Evolutionary conservation across 1,140 invertebrate species (phyloP).

Genomic region (Rhopalosiphum padi): DNA sequence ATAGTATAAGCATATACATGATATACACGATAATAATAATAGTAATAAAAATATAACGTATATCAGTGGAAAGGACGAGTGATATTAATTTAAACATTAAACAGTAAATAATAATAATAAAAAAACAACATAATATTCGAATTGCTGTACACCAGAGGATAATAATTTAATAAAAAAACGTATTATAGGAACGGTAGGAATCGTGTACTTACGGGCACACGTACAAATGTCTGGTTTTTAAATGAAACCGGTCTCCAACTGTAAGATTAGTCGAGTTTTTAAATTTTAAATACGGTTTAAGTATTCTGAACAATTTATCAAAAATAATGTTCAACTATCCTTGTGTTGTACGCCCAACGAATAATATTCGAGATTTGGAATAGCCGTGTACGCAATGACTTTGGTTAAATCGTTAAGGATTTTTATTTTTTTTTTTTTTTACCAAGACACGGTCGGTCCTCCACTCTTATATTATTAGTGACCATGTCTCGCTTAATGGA

Average conservation of each 20-base stretch:
- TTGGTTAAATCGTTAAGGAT: neutral
- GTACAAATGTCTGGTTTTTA: neutral
- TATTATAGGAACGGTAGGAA: neutral
- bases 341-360: neutral
- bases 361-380: neutral
- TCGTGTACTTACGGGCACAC: neutral
- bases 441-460: neutral
- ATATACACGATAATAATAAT: neutral
- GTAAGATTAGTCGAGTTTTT: neutral
- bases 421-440: neutral
- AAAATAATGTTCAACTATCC: neutral
- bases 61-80: neutral
- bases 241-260: neutral
- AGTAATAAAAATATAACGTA: neutral
- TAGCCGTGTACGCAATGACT: neutral
- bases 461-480: neutral
- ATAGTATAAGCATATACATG: neutral
- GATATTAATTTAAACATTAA: neutral
- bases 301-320: neutral
- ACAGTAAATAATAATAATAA: neutral
- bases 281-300: neutral
- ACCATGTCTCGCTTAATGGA: neutral
- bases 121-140: neutral
- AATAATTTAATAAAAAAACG: neutral
- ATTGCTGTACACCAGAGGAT: neutral